Evolutionary conservation across 2,113 vertebrate species (phyloP).

Genomic region (Lagenorhynchus albirostris): DNA sequence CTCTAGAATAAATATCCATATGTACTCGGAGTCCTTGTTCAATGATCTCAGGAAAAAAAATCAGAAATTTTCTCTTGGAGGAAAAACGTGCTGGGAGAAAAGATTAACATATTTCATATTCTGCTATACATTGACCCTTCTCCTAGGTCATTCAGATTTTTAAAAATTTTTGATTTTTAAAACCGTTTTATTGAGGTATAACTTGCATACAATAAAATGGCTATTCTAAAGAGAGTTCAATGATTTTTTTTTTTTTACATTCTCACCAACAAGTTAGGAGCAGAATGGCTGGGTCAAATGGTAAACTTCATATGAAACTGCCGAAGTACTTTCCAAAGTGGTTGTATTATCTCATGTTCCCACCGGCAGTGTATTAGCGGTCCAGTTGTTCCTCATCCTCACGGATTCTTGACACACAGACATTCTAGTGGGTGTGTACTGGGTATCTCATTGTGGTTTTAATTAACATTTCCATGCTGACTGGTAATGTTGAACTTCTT

Average conservation of each 20-base stretch:
- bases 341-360: background rate
- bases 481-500: background rate
- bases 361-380: background rate
- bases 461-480: background rate
- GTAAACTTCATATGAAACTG: background rate
- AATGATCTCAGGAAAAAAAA: background rate
- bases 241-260: background rate
- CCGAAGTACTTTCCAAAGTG: background rate
- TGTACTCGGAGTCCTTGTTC: background rate
- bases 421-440: background rate
- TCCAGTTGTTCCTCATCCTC: background rate
- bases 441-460: background rate
- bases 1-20: background rate
- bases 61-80: background rate
- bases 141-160: background rate
- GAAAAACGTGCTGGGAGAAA: background rate
- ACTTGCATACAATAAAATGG: background rate
- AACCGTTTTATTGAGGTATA: background rate
- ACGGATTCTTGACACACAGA: background rate
- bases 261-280: background rate
- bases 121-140: background rate
- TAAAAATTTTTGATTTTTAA: background rate
- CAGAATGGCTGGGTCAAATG: background rate
- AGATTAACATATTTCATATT: background rate
- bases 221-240: background rate